Conservation (phyloP, 2,888 invertebrate species). For the Vesta saturnalis region DNA sequence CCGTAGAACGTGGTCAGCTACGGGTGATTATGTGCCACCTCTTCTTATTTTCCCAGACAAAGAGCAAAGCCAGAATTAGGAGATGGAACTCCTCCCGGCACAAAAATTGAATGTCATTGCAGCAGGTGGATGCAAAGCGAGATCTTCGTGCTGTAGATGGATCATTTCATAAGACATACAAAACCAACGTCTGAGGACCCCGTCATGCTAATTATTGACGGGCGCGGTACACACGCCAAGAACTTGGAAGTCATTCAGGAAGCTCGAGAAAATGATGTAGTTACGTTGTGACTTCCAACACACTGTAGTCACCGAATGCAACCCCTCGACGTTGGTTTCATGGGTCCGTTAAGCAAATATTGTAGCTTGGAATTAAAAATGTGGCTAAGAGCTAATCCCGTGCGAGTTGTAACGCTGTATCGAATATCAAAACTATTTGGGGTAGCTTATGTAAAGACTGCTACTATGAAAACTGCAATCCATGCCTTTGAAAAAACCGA, state of each 20-base stretch:
- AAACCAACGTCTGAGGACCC: background rate
- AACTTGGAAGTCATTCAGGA: background rate
- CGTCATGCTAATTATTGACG: background rate
- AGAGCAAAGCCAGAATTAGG: too few relatives aligned
- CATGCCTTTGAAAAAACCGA: too few relatives aligned
- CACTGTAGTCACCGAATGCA: background rate
- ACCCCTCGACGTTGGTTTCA: background rate
- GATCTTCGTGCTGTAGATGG: too few relatives aligned
- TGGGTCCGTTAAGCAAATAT: background rate
- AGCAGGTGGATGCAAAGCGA: too few relatives aligned
- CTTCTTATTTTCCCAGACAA: too few relatives aligned
- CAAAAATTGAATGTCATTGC: too few relatives aligned
- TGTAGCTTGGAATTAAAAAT: background rate
- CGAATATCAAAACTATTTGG: background rate
- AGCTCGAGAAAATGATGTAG: background rate
- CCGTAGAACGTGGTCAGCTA: too few relatives aligned
- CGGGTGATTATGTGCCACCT: too few relatives aligned
- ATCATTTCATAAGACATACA: too few relatives aligned
- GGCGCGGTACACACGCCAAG: background rate
- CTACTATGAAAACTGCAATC: too few relatives aligned
- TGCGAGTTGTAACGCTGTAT: background rate
- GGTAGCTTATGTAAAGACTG: background rate
- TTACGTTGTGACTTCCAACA: background rate
- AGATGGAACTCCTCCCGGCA: too few relatives aligned
- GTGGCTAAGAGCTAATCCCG: background rate